phyloP scores from a whole-genome alignment of 1,140 invertebrate genomes.

The Ruditapes philippinarum region DNA sequence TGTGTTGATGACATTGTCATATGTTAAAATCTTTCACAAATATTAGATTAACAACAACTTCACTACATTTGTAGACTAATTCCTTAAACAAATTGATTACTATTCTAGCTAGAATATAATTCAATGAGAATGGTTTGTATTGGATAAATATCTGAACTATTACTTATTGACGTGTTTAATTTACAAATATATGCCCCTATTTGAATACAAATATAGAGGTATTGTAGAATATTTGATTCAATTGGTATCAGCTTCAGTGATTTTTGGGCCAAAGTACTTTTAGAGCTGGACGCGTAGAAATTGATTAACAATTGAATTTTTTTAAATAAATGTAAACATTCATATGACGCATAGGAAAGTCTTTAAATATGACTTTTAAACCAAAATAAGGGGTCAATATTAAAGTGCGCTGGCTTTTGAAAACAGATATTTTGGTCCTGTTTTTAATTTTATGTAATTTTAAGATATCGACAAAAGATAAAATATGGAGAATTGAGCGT shows the following conservation, averaged over 20 bases:
- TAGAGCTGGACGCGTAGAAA: not conserved
- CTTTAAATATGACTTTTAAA: too few species aligned
- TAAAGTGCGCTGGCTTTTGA: too few species aligned
- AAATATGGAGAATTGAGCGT: too few species aligned
- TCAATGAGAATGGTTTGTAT: not conserved
- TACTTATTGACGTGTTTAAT: not conserved
- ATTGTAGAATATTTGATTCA: not conserved
- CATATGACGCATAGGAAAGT: not conserved
- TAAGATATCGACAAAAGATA: too few species aligned
- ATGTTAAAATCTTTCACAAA: not conserved
- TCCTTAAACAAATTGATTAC: not conserved
- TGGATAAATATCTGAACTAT: not conserved
- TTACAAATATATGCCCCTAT: slow-evolving; percentile 2
- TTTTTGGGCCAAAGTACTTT: slow-evolving; percentile 34
- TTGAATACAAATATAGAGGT: not conserved
- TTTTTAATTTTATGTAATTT: too few species aligned
- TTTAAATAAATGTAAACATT: not conserved
- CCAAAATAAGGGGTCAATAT: too few species aligned
- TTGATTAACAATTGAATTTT: not conserved
- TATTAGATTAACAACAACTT: slow-evolving; percentile 7
- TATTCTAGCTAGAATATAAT: not conserved
- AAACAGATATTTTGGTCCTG: too few species aligned
- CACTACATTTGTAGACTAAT: not conserved
- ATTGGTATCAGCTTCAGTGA: not conserved
- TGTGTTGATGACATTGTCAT: too few species aligned